Percentiles rank a stretch among this genome's conserved stretches.
Evolutionary conservation across 2,797 vertebrate genomes (phyloP).

Genomic region (Leptoclinus maculatus): DNA sequence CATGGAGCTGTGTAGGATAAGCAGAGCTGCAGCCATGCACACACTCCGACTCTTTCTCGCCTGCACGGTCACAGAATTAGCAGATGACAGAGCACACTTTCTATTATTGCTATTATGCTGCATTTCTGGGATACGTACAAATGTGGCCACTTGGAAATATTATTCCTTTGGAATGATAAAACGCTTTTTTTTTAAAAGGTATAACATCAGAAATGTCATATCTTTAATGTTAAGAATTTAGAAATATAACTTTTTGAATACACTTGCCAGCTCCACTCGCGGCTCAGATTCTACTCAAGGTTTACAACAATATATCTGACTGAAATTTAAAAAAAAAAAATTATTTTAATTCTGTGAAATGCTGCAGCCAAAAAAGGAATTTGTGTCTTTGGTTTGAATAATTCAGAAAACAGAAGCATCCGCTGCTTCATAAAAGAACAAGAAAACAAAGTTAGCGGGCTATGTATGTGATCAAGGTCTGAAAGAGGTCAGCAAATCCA

Average conservation of each 20-base stretch:
- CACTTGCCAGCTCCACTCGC: neutral
- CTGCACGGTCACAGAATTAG: neutral
- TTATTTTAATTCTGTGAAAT: neutral
- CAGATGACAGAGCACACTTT: neutral
- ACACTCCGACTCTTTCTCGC: neutral
- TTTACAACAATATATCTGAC: neutral
- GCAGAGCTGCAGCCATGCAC: neutral
- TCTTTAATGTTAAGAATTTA: neutral
- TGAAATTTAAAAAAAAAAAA: neutral
- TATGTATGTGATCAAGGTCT: neutral
- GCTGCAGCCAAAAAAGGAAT: neutral
- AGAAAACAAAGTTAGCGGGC: neutral
- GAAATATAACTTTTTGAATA: neutral
- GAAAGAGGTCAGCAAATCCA: neutral
- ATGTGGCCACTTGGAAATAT: neutral
- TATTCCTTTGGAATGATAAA: neutral
- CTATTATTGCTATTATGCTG: neutral
- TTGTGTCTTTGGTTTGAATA: neutral
- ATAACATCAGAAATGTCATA: neutral
- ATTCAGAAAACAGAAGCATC: neutral
- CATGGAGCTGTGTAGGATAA: constrained; percentile 7
- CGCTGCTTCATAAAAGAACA: neutral
- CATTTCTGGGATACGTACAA: neutral
- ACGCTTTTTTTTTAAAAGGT: neutral
- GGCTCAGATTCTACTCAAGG: neutral